Conservation (phyloP, 92 coral and sea anemone genomes). For the Actinostola sp. region DNA sequence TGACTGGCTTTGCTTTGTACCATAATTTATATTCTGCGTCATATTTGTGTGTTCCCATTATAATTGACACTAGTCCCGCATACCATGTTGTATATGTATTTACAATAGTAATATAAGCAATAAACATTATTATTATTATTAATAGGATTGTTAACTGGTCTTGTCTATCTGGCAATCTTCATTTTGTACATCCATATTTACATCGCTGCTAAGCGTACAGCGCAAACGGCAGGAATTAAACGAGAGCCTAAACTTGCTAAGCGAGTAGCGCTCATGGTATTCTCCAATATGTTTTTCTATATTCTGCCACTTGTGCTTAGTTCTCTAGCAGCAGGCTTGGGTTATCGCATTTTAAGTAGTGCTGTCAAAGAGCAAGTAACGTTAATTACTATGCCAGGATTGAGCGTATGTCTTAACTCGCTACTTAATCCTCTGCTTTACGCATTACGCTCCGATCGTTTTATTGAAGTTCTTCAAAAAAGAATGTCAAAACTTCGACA, state of each 20-base stretch:
- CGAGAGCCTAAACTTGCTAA: conserved; percentile 40
- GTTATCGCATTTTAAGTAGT: too few species aligned
- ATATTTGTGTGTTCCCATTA: conserved; percentile 15
- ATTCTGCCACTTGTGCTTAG: conserved; percentile 22
- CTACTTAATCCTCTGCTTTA: too few species aligned
- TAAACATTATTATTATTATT: too few species aligned
- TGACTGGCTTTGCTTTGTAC: conserved; percentile 35
- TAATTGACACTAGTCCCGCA: not conserved
- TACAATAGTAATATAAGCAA: too few species aligned
- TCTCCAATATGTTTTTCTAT: conserved; percentile 40
- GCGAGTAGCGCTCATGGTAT: conserved; percentile 32
- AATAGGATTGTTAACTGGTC: not conserved
- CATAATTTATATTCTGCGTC: conserved; percentile 9
- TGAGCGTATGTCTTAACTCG: too few species aligned
- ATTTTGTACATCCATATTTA: too few species aligned
- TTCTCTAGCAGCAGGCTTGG: not conserved
- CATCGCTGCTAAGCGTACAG: conserved; percentile 24
- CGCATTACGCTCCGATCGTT: too few species aligned
- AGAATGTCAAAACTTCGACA: too few species aligned
- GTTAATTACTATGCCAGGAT: too few species aligned
- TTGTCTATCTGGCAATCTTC: conserved; percentile 19
- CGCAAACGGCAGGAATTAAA: conserved; percentile 24
- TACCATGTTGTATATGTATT: not conserved
- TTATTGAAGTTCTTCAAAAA: too few species aligned
- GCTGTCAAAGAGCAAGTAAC: too few species aligned